A percentile compares a stretch with the other conserved stretches of the same genome.
Conservation (phyloP, 2,113 vertebrate species). For the Madoqua kirkii region DNA sequence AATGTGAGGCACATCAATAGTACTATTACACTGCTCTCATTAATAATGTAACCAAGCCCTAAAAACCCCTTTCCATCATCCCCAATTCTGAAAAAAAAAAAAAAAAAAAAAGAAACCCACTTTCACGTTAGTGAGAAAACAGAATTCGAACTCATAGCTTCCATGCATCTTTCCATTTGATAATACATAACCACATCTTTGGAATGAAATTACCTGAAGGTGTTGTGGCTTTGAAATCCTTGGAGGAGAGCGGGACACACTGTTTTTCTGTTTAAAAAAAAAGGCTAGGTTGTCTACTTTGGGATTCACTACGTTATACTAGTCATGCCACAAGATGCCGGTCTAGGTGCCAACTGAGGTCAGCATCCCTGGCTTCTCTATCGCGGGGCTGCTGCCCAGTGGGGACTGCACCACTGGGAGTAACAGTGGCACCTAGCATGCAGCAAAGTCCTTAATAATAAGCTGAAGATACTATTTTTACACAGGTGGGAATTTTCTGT, state of each 20-base stretch:
- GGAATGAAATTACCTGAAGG: conserved; percentile 64
- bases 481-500: background rate
- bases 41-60: conserved; percentile 10
- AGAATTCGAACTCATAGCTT: background rate
- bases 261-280: conserved; percentile 63
- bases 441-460: background rate
- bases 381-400: rapidly evolving
- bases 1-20: background rate
- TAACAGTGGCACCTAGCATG: background rate
- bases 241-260: conserved; percentile 18
- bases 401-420: background rate
- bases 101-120: background rate
- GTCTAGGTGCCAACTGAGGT: background rate
- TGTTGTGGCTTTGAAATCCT: conserved; percentile 62
- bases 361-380: background rate
- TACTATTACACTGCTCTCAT: background rate
- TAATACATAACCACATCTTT: conserved; percentile 7
- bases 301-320: background rate
- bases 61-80: background rate
- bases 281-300: conserved; percentile 47
- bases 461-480: background rate
- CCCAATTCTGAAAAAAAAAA: too few species aligned
- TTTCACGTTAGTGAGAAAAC: conserved; percentile 21
- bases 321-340: background rate
- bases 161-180: conserved; percentile 45